Evolutionary conservation across 2,888 invertebrate species (phyloP).

Genomic region (Fragum whitleyi): DNA sequence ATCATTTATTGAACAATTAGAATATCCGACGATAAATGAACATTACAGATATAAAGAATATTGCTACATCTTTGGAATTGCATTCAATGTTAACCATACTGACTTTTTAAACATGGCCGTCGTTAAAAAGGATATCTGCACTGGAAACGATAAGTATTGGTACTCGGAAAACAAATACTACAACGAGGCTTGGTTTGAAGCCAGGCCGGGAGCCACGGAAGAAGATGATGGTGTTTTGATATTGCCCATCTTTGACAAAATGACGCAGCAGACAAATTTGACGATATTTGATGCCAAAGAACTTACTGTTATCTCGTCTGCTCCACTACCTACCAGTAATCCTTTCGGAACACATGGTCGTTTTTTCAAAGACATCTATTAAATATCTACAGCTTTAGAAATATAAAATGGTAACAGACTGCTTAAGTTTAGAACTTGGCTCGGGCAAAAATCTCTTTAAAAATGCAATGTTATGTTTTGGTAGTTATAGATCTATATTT

Average conservation of each 20-base stretch:
- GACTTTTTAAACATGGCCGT: constrained; percentile 61
- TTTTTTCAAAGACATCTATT: constrained; percentile 54
- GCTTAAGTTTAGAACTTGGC: too few species aligned
- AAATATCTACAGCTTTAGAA: too few species aligned
- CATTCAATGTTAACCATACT: constrained; percentile 59
- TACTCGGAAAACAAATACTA: constrained; percentile 61
- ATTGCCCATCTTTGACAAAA: constrained; percentile 70
- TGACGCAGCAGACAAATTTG: constrained; percentile 61
- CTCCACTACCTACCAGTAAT: constrained; percentile 66
- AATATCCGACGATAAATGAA: constrained; percentile 75
- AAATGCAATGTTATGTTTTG: too few species aligned
- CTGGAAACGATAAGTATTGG: constrained; percentile 61
- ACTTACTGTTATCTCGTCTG: constrained; percentile 61
- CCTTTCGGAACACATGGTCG: constrained; percentile 75
- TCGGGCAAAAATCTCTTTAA: too few species aligned
- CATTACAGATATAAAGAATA: constrained; percentile 65
- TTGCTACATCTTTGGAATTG: constrained; percentile 73
- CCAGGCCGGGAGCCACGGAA: constrained; percentile 55
- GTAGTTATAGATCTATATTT: too few species aligned
- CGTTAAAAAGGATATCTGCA: constrained; percentile 74
- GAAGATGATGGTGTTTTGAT: constrained; percentile 77
- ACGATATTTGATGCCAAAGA: constrained; percentile 72
- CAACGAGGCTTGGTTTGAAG: constrained; percentile 72
- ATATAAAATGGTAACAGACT: too few species aligned
- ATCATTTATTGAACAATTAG: constrained; percentile 58